Percentiles rank a stretch among this genome's conserved stretches.
These are phyloP conservation scores for Tromatobia lineatoria DNA, from an alignment of 2,888 invertebrate species.

Conservation along the genomic window DNA sequence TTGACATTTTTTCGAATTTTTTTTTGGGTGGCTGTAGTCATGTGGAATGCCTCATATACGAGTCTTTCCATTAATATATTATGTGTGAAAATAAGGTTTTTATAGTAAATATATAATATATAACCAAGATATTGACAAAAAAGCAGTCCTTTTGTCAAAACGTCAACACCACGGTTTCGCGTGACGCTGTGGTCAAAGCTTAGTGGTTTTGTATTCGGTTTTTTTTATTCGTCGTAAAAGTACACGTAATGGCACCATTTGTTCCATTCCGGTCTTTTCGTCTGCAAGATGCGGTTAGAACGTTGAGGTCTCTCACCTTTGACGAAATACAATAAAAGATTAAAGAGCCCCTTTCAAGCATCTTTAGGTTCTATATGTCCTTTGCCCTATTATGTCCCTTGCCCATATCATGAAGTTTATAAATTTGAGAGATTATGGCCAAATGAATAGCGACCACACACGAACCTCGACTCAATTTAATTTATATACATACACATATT, in stretches of 20 bases:
- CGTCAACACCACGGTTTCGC: conserved; percentile 28
- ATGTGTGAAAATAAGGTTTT: not conserved
- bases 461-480: not conserved
- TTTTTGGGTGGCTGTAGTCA: no score
- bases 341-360: not conserved
- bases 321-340: conserved; percentile 10
- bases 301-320: conserved; percentile 12
- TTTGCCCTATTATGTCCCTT: not conserved
- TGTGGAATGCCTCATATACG: not conserved
- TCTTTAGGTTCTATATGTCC: not conserved
- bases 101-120: not conserved
- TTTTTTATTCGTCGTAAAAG: not conserved
- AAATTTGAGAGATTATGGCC: conserved; percentile 1
- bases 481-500: not conserved
- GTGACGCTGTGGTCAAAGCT: conserved; percentile 26
- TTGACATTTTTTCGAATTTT: no score
- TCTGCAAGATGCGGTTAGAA: not conserved
- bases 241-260: conserved; percentile 11
- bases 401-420: not conserved
- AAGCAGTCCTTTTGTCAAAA: conserved; percentile 21
- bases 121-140: not conserved
- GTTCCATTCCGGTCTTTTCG: conserved; percentile 20
- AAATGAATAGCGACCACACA: conserved; percentile 44
- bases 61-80: not conserved
- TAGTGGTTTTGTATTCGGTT: conserved; percentile 13